Percentiles rank a stretch among this genome's conserved stretches.
These are phyloP conservation scores for Orthosia incerta DNA, from an alignment of 2,888 invertebrate species.

Conservation along the genomic window DNA sequence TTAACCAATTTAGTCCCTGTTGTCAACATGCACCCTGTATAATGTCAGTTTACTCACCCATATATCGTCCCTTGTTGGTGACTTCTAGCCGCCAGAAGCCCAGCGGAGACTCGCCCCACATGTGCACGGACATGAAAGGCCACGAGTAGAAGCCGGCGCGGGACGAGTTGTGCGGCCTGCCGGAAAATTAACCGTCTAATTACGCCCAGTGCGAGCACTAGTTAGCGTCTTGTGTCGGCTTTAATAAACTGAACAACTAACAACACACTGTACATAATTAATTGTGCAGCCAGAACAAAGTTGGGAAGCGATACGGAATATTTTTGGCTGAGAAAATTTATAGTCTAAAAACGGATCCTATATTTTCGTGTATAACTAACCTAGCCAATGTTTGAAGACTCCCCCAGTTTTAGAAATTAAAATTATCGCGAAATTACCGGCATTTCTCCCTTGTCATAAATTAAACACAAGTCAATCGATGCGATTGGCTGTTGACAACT, in stretches of 20 bases:
- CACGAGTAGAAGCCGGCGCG: slow-evolving; percentile 98
- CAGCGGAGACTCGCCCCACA: slow-evolving; percentile 98
- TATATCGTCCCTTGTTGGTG: slow-evolving; percentile 97
- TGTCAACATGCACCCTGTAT: slow-evolving; percentile 10
- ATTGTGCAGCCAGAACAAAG: slow-evolving; percentile 32
- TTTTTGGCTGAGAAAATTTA: slow-evolving; percentile 3
- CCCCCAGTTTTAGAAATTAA: no score
- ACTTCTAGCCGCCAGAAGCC: slow-evolving; percentile 99
- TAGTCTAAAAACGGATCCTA: neutral
- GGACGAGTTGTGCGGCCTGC: slow-evolving; percentile 96
- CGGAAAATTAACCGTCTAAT: slow-evolving; percentile 76
- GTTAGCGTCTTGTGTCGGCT: slow-evolving; percentile 67
- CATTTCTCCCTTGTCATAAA: neutral
- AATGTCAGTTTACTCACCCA: slow-evolving; percentile 92
- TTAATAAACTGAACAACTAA: slow-evolving; percentile 58
- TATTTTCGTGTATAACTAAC: neutral
- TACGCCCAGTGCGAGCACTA: slow-evolving; percentile 66
- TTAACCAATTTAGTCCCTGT: neutral
- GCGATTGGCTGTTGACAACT: neutral
- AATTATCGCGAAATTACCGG: neutral
- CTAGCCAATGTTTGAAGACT: neutral
- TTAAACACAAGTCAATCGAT: neutral
- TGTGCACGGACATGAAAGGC: slow-evolving; percentile 99
- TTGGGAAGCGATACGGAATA: neutral
- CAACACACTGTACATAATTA: slow-evolving; percentile 51